Evolutionary conservation across 2,888 invertebrate species (phyloP), one percentile per base, ranked within the genome.

Genomic region (Sabatieria punctata): DNA sequence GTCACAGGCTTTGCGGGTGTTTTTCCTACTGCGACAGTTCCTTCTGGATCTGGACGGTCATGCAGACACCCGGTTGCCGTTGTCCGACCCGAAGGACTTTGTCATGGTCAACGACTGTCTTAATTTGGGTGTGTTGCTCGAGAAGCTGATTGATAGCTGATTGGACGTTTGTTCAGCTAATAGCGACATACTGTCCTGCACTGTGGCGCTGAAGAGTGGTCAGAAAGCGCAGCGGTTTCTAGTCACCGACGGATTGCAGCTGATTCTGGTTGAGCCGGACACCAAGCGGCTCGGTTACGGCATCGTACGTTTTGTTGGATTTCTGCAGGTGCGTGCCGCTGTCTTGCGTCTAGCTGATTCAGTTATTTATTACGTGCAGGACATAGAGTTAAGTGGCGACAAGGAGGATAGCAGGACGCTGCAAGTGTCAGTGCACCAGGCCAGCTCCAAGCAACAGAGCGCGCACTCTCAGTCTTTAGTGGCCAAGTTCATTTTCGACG

Each of bases 221-320:
- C n/a, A n/a, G 42, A 64, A 63, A 53, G 65, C 67, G 46, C 77
- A 88, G 37, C 73, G 93, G n/a, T 97, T 97, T 67, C 71, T 97
- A 43, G 95, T 95, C 0, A 93, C 95, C 38, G 95, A 95, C 66
- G 77, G 82, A 21, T 76, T 88, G 43, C 97, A 97, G 67, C 73
- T 99, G 54, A 91, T 99, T 52, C 73, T 97, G 15, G 95, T 97
- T 0, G 95, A 99, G 63, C 97, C 97, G 0, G 95, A 97, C 65
- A 79, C 82, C 38, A 83, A 84, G 60, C 75, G 84, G 48, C 73
- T 95, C 23, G 97, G 97, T 0, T 97, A 91, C 89, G 97, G 95
- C 18, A 84, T 95, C 2, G 91, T 91, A 0, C 86, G 89, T 67
- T 79, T 95, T 54, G 91, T 91, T 1, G 93, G 93, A 22, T 85